Base-by-base conservation (phyloP, 2,888 invertebrate genomes). In the Pseudanteris insignis region DNA sequence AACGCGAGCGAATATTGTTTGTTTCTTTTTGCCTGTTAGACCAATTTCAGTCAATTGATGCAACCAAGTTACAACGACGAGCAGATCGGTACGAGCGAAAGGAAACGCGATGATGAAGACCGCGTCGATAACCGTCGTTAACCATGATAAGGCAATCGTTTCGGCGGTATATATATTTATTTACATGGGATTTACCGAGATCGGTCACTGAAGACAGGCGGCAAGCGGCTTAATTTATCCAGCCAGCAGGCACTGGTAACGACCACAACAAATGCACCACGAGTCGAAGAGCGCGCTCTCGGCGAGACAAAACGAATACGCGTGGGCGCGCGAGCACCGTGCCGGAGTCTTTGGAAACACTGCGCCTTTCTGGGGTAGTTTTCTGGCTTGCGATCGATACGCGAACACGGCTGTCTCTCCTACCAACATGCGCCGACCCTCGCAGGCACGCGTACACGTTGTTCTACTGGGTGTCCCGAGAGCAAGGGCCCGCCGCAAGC, bases 371-470 rank as follows among this genome's bases (percentile, higher is more conserved):
- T 50, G 53, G 64, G 64, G 64, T 58, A 64, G 64, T 64, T 64
- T 64, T 64, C 64, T 64, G 43, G 54, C 54, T 54, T n/a, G n/a
- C n/a, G 64, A 61, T 61, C 64, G 64, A 64, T 64, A 61, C 61
- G 54, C 46, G 51, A 50, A 54, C 57, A 60, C 53, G 53, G 48
- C 60, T 57, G n/a, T n/a, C n/a, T n/a, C n/a, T n/a, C 60, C 53
- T 60, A 54, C 64, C 50, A 64, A 64, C 64, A 64, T 64, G 64
- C 64, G 64, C 64, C 64, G 46, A 61, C 65, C 62, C 67, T 60
- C 64, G 53, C 63, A 59, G 61, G 65, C 70, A 67, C 65, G 69
- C 68, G 66, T 66, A 65, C 65, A 61, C 62, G n/a, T n/a, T n/a
- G n/a, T n/a, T n/a, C n/a, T n/a, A n/a, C n/a, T n/a, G n/a, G n/a